Base-by-base conservation (phyloP, 2,797 vertebrate genomes). In the Thunnus albacares region DNA sequence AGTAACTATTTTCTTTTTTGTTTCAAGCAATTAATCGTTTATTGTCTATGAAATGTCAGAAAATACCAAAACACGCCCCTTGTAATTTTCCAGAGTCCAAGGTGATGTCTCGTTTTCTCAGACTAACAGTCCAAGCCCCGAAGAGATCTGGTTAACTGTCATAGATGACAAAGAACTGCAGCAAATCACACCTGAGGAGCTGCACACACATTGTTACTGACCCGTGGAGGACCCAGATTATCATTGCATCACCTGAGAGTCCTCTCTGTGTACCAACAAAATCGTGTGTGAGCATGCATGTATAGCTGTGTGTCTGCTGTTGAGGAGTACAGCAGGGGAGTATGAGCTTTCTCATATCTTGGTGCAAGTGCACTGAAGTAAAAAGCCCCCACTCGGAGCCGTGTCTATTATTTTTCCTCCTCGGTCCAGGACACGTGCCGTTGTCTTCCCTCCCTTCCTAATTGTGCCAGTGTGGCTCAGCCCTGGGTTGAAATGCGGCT, bases 401-500 rank as follows among this genome's bases (percentile, higher is more conserved):
- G 5, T 15, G 51, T 83, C 86, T 85, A 71, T 88, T 87, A 82
- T 89, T 81, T 81, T 64, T 56, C 55, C 68, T 69, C 70, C 69
- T 71, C 61, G 10, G 69, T 79, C 63, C 49, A 68, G 74, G 80
- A 86, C 84, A 73, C 63, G 61, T 78, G 77, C 86, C 75, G 79
- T 82, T 84, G 83, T 93, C 81, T 88, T 78, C 70, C 77, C 55
- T 77, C 60, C 30, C 8, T 60, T 77, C 57, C 64, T 89, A 66
- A 87, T 82, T 88, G 90, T 74, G 79, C 81, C 68, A 63, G 81
- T 4, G 55, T 74, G 79, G 41, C 60, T 88, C n/a, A 63, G 82
- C 91, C 81, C 55, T 38, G 43, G 84, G 87, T 86, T 87, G 87
- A 90, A 88, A 79, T 52, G 77, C 70, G 22, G 63, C 66, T 81